Evolutionary conservation across 2,888 invertebrate genomes (phyloP), one percentile per base, ranked within the genome.

Genomic region (Allygus modestus): DNA sequence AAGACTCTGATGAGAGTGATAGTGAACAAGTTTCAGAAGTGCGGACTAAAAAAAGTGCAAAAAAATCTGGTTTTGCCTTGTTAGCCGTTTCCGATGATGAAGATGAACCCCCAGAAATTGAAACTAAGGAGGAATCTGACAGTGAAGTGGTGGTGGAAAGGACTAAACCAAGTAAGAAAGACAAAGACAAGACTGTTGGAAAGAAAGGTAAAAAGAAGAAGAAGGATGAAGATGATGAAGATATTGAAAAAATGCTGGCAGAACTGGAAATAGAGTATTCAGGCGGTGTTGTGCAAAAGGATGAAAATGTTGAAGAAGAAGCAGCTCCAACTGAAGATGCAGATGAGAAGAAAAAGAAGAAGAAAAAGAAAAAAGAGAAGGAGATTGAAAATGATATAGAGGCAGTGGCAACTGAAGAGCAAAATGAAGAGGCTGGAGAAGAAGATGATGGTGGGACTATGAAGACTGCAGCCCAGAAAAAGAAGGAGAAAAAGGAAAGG

Each of bases 401-500:
- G 20, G 86, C 87, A 5, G 91, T 91, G 37, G 91, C 91, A 58
- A 92, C 91, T 84, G 91, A 90, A 69, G 92, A 90, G 1, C 91
- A 92, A 88, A 92, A 92, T 61, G 92, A 92, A 87, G 92, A 92
- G 85, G 92, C 92, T 87, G 92, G 92, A 61, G 92, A 93, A 87
- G 93, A 92, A 85, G 92, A 92, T 87, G 93, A 93, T 86, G 90
- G 91, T 23, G 89, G 91, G 46, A 94, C 94, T 0, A 92, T 96
- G 17, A 96, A 97, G 91, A 94, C 95, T 17, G 96, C 96, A 4
- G 96, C 97, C 0, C 96, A 97, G 89, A 97, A 97, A 91, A 97
- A 96, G 89, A 97, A 97, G 89, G 97, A 97, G 88, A 97, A 97
- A 88, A 97, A 96, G 88, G 96, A 97, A 90, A 92, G 96, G 20